These are phyloP conservation scores for Lochmaea capreae DNA, from an alignment of 2,888 invertebrate species.

Conservation along the genomic window DNA sequence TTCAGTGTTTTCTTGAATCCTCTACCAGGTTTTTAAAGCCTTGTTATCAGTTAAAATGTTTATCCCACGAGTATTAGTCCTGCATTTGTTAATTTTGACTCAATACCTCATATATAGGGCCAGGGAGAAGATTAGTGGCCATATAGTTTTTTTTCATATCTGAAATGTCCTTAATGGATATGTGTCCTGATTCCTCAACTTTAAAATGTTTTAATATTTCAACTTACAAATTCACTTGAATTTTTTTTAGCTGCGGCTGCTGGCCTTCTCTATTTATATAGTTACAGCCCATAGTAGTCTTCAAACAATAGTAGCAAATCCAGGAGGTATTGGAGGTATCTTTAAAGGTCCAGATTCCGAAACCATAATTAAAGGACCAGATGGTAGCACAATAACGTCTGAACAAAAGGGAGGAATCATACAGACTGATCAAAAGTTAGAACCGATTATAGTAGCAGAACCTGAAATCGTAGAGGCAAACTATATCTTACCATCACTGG, in stretches of 20 bases:
- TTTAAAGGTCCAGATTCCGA: constrained; percentile 61
- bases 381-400: constrained; percentile 61
- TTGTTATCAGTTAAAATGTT: no score
- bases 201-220: neutral
- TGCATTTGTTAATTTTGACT: no score
- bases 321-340: constrained; percentile 60
- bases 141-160: no score
- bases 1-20: no score
- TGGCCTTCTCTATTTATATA: constrained; percentile 43
- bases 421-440: constrained; percentile 34
- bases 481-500: neutral
- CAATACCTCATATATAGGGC: no score
- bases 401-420: constrained; percentile 55
- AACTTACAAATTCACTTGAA: neutral
- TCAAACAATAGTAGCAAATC: constrained; percentile 54
- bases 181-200: no score
- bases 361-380: constrained; percentile 63
- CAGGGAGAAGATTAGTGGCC: no score
- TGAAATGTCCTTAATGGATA: no score
- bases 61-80: no score
- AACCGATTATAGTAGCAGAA: constrained; percentile 53
- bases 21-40: no score
- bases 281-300: constrained; percentile 34
- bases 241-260: constrained; percentile 44
- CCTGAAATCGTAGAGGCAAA: constrained; percentile 3